Percentiles rank a stretch among this genome's conserved stretches.
These are phyloP conservation scores for Paguma larvata DNA, from an alignment of 2,797 vertebrate genomes.

Conservation along the genomic window DNA sequence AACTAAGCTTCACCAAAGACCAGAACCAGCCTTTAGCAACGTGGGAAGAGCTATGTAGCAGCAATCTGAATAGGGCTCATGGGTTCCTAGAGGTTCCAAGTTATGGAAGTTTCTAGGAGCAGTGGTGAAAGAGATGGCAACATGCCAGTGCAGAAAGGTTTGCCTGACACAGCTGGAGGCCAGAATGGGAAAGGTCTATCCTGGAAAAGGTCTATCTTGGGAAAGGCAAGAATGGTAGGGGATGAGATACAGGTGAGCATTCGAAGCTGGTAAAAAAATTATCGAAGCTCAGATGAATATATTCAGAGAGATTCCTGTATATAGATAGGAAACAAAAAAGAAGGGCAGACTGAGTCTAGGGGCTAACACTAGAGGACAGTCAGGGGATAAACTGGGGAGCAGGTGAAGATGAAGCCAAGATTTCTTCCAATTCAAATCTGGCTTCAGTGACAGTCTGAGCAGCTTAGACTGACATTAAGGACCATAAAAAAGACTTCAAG, in stretches of 20 bases:
- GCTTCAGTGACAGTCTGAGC: not conserved
- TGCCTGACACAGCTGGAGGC: not conserved
- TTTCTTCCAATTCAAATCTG: not conserved
- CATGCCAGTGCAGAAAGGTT: not conserved
- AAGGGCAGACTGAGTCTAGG: not conserved
- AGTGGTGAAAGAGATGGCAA: not conserved
- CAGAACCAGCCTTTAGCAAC: not conserved
- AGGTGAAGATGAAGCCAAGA: not conserved
- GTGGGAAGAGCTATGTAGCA: not conserved
- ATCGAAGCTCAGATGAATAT: not conserved
- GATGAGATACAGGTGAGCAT: accelerated
- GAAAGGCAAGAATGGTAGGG: not conserved
- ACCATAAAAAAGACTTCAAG: not conserved
- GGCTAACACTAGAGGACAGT: not conserved
- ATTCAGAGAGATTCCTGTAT: not conserved
- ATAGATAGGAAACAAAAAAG: not conserved
- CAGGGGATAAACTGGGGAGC: not conserved
- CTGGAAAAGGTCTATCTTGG: not conserved
- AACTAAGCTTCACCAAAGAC: not conserved
- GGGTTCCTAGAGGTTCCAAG: not conserved
- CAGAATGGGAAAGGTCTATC: not conserved
- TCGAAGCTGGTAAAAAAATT: not conserved
- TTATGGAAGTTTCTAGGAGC: not conserved
- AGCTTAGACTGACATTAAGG: not conserved
- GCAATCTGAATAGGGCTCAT: not conserved